Percentiles rank a stretch among this genome's conserved stretches.
phyloP scores from a whole-genome alignment of 2,888 invertebrate species.

The Limnephilus lunatus region DNA sequence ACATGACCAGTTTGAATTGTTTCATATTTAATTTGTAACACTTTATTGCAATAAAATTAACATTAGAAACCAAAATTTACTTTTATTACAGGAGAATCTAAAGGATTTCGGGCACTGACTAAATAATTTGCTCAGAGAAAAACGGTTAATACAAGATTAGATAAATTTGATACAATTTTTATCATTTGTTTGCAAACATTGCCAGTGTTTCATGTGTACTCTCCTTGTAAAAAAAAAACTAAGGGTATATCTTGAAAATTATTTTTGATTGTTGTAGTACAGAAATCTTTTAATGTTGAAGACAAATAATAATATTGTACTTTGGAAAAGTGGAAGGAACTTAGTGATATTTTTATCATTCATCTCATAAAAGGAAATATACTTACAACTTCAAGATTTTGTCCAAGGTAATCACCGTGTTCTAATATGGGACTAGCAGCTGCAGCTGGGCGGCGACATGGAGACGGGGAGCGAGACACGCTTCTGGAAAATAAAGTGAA shows the following conservation, averaged over 20 bases:
- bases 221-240: not conserved
- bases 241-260: not conserved
- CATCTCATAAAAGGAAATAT: not conserved
- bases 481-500: slow-evolving; percentile 70
- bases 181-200: slow-evolving; percentile 2
- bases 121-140: not conserved
- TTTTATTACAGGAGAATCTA: not conserved
- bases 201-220: not conserved
- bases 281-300: not conserved
- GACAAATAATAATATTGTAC: not conserved
- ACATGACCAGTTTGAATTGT: not conserved
- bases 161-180: not conserved
- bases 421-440: slow-evolving; percentile 70
- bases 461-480: slow-evolving; percentile 76
- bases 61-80: not conserved
- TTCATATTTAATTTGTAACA: not conserved
- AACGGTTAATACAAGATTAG: not conserved
- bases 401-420: slow-evolving; percentile 70
- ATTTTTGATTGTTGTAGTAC: not conserved
- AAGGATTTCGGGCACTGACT: not conserved
- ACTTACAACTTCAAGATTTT: slow-evolving; percentile 58
- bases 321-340: not conserved
- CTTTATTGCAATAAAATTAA: not conserved
- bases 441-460: slow-evolving; percentile 71
- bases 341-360: not conserved